Evolutionary conservation across 2,113 vertebrate genomes (phyloP), one percentile per base, ranked within the genome.

Genomic region (Festucalex cinctus): DNA sequence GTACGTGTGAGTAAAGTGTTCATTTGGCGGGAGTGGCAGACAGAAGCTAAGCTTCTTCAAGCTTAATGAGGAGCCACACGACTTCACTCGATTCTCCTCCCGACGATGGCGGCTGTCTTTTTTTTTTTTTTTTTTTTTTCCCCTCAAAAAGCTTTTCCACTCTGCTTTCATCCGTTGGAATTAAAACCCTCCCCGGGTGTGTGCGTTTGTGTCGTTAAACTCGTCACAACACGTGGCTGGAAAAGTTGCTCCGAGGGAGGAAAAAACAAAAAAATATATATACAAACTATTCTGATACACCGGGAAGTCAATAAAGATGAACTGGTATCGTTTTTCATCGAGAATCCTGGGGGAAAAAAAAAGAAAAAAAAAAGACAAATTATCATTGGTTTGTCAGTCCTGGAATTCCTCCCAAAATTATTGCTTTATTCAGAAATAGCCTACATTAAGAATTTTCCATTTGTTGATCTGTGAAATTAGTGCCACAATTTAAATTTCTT

Each of bases 41-140:
- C 0, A 36, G 70, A 59, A 58, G 59, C 66, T 66, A 44, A 70
- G 77, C 22, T 56, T 66, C 72, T 51, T n/a, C 24, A 60, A 74
- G 70, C 76, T 69, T 71, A 66, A 69, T 44, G 73, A 71, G 59
- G 69, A 75, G 37, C 53, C 54, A 17, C 54, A 57, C 26, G 22
- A 57, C 54, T 57, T 57, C 26, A 57, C 26, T 57, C 14, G 54
- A 57, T 57, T 32, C 26, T 57, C 26, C 26, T 32, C 54, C 16
- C 54, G 24, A 57, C 16, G 54, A 32, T 6, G 26, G 24, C 24
- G 53, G 12, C 13, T 24, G 20, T 3, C 5, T 32, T 28, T 56
- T 32, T 54, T 54, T 28, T 13, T 53, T 53, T 53, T 56, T 8
- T 3, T 17, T 14, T n/a, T n/a, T n/a, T n/a, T n/a, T n/a, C n/a